These are phyloP conservation scores for Penaeus vannamei DNA, from an alignment of 1,140 invertebrate genomes.

Conservation along the genomic window DNA sequence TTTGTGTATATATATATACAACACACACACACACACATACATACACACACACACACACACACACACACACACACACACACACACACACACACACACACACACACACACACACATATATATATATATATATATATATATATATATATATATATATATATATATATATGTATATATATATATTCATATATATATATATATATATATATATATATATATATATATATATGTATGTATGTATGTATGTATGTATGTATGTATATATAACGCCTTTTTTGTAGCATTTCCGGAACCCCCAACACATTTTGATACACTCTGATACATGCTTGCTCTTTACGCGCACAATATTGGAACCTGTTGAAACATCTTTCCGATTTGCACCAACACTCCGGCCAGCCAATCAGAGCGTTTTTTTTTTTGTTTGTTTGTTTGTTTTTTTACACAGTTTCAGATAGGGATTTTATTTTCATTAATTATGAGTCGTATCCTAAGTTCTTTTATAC, in stretches of 20 bases:
- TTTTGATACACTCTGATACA: no score
- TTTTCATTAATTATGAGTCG: no score
- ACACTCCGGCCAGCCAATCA: no score
- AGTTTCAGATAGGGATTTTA: no score
- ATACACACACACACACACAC: slow-evolving; percentile 6
- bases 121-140: slow-evolving; percentile 16
- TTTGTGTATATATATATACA: slow-evolving; percentile 11
- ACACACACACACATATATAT: slow-evolving; percentile 12
- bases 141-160: slow-evolving; percentile 16
- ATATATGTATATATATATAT: slow-evolving; percentile 16
- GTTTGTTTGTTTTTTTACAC: no score
- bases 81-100: slow-evolving; percentile 11
- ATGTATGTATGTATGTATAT: slow-evolving; percentile 13
- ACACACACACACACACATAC: no score
- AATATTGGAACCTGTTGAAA: no score
- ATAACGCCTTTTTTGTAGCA: not conserved
- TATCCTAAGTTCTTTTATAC: no score
- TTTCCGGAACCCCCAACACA: no score
- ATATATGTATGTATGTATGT: slow-evolving; percentile 14
- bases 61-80: slow-evolving; percentile 6
- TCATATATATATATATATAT: slow-evolving; percentile 7
- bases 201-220: slow-evolving; percentile 16
- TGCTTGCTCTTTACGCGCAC: no score
- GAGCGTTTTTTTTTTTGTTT: no score
- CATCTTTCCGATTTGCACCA: no score